These are phyloP conservation scores for Idaea biselata DNA, from an alignment of 2,888 invertebrate genomes.

Conservation along the genomic window DNA sequence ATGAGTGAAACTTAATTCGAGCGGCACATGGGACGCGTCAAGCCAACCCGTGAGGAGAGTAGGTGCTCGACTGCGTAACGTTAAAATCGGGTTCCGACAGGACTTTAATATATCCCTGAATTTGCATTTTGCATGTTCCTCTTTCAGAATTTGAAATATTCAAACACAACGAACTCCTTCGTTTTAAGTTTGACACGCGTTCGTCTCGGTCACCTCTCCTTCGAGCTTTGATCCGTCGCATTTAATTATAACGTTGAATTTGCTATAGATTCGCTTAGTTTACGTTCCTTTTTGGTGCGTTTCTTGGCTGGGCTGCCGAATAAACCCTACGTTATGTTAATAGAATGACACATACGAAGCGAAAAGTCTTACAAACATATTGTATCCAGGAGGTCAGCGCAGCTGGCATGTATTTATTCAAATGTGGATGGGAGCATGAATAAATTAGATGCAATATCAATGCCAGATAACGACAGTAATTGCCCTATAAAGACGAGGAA, in stretches of 20 bases:
- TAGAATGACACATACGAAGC: conserved; percentile 37
- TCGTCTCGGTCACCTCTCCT: conserved; percentile 25
- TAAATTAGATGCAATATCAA: conserved; percentile 78
- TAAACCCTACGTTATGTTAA: conserved; percentile 52
- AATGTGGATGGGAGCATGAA: conserved; percentile 62
- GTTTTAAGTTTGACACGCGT: conserved; percentile 36
- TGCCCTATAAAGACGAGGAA: conserved; percentile 76
- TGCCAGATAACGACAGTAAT: conserved; percentile 77
- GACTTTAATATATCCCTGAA: conserved; percentile 39
- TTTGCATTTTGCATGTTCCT: conserved; percentile 50
- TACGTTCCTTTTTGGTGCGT: conserved; percentile 34
- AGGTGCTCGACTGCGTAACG: conserved; percentile 48
- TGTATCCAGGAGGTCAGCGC: conserved; percentile 51
- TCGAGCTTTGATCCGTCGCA: conserved; percentile 25
- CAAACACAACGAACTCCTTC: conserved; percentile 46
- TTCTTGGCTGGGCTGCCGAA: conserved; percentile 38
- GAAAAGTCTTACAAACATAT: conserved; percentile 42
- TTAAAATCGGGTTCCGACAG: conserved; percentile 53
- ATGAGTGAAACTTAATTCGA: conserved; percentile 8
- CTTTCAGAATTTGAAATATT: conserved; percentile 50
- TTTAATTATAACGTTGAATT: conserved; percentile 40
- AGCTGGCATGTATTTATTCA: conserved; percentile 64
- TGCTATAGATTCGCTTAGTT: conserved; percentile 32
- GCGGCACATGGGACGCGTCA: conserved; percentile 38
- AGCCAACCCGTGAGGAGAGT: conserved; percentile 41